Conservation (phyloP, 37 sponge, comb jelly and placozoan genomes). For the Beroe ovata region DNA sequence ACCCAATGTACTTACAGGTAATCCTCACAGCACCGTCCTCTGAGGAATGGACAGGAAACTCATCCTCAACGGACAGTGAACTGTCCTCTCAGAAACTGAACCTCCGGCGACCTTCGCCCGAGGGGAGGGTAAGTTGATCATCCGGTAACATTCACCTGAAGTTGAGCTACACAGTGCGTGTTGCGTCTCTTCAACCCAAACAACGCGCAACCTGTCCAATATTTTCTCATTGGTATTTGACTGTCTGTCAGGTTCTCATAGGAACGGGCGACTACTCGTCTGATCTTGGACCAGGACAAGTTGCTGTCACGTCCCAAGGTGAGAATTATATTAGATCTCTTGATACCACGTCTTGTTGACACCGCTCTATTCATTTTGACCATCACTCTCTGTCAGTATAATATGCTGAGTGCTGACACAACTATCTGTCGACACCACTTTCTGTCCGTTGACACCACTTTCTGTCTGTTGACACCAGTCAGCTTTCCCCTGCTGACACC, state of each 20-base stretch:
- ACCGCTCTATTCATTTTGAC: too few relatives aligned
- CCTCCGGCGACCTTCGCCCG: conserved; percentile 24
- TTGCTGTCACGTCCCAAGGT: conserved; percentile 1
- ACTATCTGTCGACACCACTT: not conserved
- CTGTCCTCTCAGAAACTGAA: not conserved
- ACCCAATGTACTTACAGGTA: too few relatives aligned
- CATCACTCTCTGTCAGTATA: too few relatives aligned
- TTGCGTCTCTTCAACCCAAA: too few relatives aligned
- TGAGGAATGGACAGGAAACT: conserved; percentile 35
- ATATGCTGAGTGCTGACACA: too few relatives aligned
- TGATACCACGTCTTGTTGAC: too few relatives aligned
- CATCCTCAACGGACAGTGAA: conserved; percentile 51
- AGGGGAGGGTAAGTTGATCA: conserved; percentile 37
- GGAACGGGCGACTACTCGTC: conserved; percentile 41
- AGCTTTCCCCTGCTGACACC: not conserved
- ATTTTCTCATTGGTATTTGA: too few relatives aligned
- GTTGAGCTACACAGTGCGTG: too few relatives aligned
- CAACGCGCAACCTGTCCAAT: too few relatives aligned
- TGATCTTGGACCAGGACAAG: conserved; percentile 39
- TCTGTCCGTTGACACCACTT: not conserved
- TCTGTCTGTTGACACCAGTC: not conserved
- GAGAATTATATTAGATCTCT: too few relatives aligned
- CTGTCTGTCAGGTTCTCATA: conserved; percentile 44
- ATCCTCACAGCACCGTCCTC: conserved; percentile 33
- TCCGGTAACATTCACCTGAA: too few relatives aligned